Conservation (phyloP, 2,888 invertebrate species). For the Tetragonisca angustula region DNA sequence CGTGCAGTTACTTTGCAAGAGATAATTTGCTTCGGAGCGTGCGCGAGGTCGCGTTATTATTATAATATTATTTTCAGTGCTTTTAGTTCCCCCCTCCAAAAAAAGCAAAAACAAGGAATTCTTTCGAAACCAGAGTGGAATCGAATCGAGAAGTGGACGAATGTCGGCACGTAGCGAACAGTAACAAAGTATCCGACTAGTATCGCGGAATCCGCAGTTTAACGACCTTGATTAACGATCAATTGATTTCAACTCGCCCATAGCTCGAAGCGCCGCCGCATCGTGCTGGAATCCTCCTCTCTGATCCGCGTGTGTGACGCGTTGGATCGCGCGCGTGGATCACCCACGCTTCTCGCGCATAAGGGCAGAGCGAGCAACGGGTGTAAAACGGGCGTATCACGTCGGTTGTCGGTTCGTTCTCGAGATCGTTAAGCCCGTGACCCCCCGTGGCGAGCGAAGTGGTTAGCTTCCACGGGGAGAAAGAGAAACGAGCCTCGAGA, state of each 20-base stretch:
- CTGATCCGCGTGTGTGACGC: slow-evolving; percentile 1
- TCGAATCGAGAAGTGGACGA: background rate
- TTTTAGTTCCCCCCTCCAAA: no score
- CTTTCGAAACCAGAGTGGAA: background rate
- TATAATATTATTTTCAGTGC: no score
- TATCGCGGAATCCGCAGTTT: background rate
- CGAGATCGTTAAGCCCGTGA: slow-evolving; percentile 77
- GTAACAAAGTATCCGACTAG: background rate
- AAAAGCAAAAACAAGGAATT: background rate
- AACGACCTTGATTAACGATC: slow-evolving; percentile 3
- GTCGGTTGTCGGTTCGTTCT: slow-evolving; percentile 71
- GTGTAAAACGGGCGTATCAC: slow-evolving; percentile 78
- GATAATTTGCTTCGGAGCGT: background rate
- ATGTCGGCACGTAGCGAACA: background rate
- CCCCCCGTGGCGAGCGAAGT: slow-evolving; percentile 76
- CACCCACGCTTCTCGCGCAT: slow-evolving; percentile 76
- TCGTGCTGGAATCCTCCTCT: slow-evolving; percentile 26
- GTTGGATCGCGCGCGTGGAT: slow-evolving; percentile 57
- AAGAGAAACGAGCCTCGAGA: slow-evolving; percentile 75
- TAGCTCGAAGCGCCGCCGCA: background rate
- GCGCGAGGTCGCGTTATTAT: no score
- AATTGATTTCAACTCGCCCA: background rate
- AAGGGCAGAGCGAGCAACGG: slow-evolving; percentile 74
- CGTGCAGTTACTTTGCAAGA: background rate
- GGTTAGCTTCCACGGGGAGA: slow-evolving; percentile 58